phyloP scores from a whole-genome alignment of 2,888 invertebrate genomes.

The Euplagia quadripunctaria region DNA sequence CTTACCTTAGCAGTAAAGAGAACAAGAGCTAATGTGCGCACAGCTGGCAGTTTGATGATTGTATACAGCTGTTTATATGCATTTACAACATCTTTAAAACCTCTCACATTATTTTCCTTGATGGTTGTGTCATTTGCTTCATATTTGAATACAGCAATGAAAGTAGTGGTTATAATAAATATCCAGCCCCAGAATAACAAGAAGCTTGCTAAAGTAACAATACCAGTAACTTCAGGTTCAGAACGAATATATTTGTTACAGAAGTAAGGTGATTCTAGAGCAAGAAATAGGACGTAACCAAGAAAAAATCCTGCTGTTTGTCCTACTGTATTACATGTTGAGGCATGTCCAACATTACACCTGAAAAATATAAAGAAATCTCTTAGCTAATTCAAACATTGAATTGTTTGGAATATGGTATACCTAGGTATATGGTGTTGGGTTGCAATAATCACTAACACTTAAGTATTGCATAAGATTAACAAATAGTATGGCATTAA shows the following conservation, averaged over 20 bases:
- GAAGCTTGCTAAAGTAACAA: constrained; percentile 93
- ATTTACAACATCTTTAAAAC: constrained; percentile 81
- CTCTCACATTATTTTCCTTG: constrained; percentile 70
- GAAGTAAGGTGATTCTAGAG: constrained; percentile 97
- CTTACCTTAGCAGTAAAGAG: constrained; percentile 96
- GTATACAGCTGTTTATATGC: constrained; percentile 95
- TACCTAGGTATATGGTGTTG: background rate
- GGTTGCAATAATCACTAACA: background rate
- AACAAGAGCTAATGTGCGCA: constrained; percentile 92
- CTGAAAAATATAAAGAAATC: constrained; percentile 77
- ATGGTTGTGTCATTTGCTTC: constrained; percentile 88
- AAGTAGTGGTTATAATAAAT: constrained; percentile 95
- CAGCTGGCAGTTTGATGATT: constrained; percentile 94
- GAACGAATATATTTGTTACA: constrained; percentile 96
- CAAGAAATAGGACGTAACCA: constrained; percentile 98
- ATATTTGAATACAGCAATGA: constrained; percentile 95
- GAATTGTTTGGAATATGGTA: background rate
- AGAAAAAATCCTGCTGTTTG: constrained; percentile 99
- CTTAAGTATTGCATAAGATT: no score
- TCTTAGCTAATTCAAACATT: background rate
- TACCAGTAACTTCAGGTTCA: constrained; percentile 90
- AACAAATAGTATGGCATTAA: background rate
- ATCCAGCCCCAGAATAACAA: constrained; percentile 98
- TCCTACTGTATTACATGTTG: constrained; percentile 99
- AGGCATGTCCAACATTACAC: constrained; percentile 98